These are phyloP conservation scores for Pluvialis apricaria DNA, from an alignment of 2,113 vertebrate species.

Conservation along the genomic window DNA sequence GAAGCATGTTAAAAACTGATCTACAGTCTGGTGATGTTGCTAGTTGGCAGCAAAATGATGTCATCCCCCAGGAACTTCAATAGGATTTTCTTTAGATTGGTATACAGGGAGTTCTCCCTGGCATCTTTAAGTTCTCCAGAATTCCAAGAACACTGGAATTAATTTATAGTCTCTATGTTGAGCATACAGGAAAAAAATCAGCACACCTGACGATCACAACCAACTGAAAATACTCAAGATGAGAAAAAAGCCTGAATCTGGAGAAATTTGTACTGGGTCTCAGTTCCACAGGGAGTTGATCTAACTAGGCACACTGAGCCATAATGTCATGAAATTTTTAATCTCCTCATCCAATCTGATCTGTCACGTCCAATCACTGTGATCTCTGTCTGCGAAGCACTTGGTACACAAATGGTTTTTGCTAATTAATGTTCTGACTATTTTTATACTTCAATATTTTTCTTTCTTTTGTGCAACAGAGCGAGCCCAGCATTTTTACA, in stretches of 20 bases:
- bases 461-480: conserved; percentile 71
- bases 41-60: not conserved
- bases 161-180: not conserved
- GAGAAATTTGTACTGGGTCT: not conserved
- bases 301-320: not conserved
- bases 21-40: not conserved
- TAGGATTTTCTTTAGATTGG: not conserved
- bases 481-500: conserved; percentile 79
- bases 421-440: not conserved
- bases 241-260: not conserved
- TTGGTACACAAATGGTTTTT: not conserved
- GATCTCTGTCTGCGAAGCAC: not conserved
- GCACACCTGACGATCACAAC: not conserved
- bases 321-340: conserved; percentile 6
- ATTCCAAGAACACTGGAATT: not conserved
- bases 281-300: not conserved
- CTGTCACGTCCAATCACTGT: not conserved
- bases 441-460: conserved; percentile 28
- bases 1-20: not conserved
- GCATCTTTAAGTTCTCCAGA: not conserved
- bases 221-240: not conserved
- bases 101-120: not conserved
- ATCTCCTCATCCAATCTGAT: not conserved
- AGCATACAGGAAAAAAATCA: not conserved
- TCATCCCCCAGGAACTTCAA: not conserved